These are phyloP conservation scores for Gadus chalcogrammus DNA, from an alignment of 2,113 vertebrate genomes.

Conservation along the genomic window DNA sequence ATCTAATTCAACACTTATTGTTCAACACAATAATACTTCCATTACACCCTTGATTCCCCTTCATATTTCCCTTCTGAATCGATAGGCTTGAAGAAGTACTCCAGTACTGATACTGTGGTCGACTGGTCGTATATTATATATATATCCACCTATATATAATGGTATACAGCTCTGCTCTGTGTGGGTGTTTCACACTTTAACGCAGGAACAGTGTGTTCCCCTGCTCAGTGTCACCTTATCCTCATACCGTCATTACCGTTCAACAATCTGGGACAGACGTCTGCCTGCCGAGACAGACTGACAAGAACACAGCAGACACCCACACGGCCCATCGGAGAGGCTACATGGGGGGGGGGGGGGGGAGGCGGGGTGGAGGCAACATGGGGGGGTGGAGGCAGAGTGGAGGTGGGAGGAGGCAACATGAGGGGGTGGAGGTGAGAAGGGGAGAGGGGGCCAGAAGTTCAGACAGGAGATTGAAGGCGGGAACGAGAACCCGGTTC, in stretches of 20 bases:
- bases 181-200: neutral
- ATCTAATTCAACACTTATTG: too few relatives aligned
- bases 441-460: conserved; percentile 22
- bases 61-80: too few relatives aligned
- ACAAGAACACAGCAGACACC: conserved; percentile 33
- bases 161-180: too few relatives aligned
- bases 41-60: too few relatives aligned
- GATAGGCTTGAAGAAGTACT: too few relatives aligned
- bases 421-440: conserved; percentile 13
- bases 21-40: too few relatives aligned
- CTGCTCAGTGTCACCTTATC: too few relatives aligned
- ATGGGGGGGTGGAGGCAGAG: neutral
- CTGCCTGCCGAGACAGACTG: conserved; percentile 6
- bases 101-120: too few relatives aligned
- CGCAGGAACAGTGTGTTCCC: neutral
- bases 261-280: too few relatives aligned
- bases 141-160: too few relatives aligned
- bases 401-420: conserved; percentile 6
- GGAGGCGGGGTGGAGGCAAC: conserved; percentile 7
- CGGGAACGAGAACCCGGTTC: conserved; percentile 22
- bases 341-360: conserved; percentile 10
- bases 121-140: too few relatives aligned
- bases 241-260: too few relatives aligned
- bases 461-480: neutral
- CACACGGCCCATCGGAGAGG: neutral